Evolutionary conservation across 2,113 vertebrate species (phyloP), one percentile per base, ranked within the genome.

Genomic region (Ctenodactylus gundi): DNA sequence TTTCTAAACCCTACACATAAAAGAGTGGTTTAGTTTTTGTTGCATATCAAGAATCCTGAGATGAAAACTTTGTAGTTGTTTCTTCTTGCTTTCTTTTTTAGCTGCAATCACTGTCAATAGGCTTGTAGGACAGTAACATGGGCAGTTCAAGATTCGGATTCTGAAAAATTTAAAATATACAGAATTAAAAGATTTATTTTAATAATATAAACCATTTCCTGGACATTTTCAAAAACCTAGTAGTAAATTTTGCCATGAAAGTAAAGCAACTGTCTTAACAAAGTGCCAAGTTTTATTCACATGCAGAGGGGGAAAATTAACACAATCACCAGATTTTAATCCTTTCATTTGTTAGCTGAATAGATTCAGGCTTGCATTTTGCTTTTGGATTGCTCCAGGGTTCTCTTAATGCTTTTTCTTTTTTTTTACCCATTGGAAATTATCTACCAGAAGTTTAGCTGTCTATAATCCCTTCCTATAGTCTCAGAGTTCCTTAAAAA

Each of bases 121-220:
- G 97, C 97, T 98, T 99, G 98, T 98, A 98, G 82, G 98, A 98
- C 90, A 98, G 88, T 97, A 98, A 97, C 95, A 98, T 95, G 89
- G 98, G 98, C 96, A 98, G 96, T 96, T 98, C 98, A 95, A 98
- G 94, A 96, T 96, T 92, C 76, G 92, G 95, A 91, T 94, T 97
- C 98, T 98, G 98, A 94, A 98, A 98, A 97, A 98, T 96, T 93
- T 87, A 98, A 96, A 97, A 97, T 10, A 62, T 39, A 97, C 18
- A 78, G 41, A 96, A 85, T 97, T 97, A 96, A 94, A 90, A 95
- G 44, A 44, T 11, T 58, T 89, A 96, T 78, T 94, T 95, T 93
- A 93, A 70, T 9, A 72, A 82, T 78, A 94, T 1, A 83, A 95
- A 73, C 62, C 41, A 85, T 91, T 67, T 80, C 78, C 31, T 64